Evolutionary conservation across 2,888 invertebrate species (phyloP), one percentile per base, ranked within the genome.

Genomic region (Chloromyia formosa): DNA sequence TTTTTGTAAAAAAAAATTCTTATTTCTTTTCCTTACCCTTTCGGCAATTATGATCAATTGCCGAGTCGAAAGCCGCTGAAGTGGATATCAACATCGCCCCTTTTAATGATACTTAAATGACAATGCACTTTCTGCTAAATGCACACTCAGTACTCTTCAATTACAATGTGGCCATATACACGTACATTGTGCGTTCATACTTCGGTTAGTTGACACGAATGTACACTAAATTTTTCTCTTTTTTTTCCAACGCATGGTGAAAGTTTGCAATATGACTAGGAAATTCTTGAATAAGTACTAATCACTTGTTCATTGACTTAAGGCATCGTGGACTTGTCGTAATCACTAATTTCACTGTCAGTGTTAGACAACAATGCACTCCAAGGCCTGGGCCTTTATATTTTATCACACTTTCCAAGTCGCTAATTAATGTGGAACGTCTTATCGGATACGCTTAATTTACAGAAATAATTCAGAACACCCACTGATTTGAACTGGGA

Each of bases 21-120:
- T 20, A 12, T 35, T 14, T 3, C 22, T 2, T 22, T 66, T 7
- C 20, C 7, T 20, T 45, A 66, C 66, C 66, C 66, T 66, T 66
- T 66, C 66, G 66, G 66, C 66, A 66, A 66, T 66, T 66, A 66
- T 66, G 45, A 20, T 66, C 66, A 66, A 66, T 66, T 66, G 45
- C 66, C 66, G 14, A 20, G 22, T 45, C 49, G 14, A 35, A 42
- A 49, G 49, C 22, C 20, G 42, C 66, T 45, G 18, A 14, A 66
- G 66, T 16, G 45, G 20, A 49, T 66, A 49, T 49, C 45, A 66
- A 45, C 49, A 56, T 56, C 18, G 10, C 16, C 16, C 49, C 2
- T 49, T 20, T 56, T 56, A 66, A 66, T 22, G 66, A 66, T 66
- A 49, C 66, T 66, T 66, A 42, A 61, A 66, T 66, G 66, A 66